phyloP scores from a whole-genome alignment of 2,797 vertebrate species.

The Halcyon leucocephala region DNA sequence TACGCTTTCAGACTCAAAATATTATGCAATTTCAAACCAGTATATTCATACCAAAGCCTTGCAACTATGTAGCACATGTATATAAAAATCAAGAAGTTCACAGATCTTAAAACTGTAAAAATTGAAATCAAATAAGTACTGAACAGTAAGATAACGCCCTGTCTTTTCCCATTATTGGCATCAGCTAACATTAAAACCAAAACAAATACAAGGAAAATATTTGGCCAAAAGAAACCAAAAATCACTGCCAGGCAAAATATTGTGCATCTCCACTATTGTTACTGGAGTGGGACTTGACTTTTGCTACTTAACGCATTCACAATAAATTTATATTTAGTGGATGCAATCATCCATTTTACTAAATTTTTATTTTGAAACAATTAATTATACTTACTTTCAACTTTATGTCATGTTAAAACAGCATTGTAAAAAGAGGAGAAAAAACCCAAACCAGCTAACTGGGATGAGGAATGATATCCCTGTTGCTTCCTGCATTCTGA shows the following conservation, averaged over 20 bases:
- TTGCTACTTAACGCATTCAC: not conserved
- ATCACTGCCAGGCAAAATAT: not conserved
- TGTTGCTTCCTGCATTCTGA: not conserved
- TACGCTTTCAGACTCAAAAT: not conserved
- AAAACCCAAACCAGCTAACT: not conserved
- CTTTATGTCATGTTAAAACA: not conserved
- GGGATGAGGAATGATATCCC: not conserved
- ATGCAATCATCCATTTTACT: not conserved
- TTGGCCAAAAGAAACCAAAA: not conserved
- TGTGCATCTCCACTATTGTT: not conserved
- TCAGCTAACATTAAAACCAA: not conserved
- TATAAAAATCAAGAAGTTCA: not conserved
- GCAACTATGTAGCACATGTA: not conserved
- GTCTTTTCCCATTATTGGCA: not conserved
- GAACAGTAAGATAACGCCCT: not conserved
- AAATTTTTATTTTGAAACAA: not conserved
- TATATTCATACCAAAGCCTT: not conserved
- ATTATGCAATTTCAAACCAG: not conserved
- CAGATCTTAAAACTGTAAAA: not conserved
- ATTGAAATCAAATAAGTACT: not conserved
- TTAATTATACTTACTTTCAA: not conserved
- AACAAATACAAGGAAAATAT: not conserved
- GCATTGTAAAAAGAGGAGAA: not conserved
- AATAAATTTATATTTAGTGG: not conserved
- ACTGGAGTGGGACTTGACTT: not conserved